These are phyloP conservation scores for Hecatera dysodea DNA, from an alignment of 2,888 invertebrate species.

Conservation along the genomic window DNA sequence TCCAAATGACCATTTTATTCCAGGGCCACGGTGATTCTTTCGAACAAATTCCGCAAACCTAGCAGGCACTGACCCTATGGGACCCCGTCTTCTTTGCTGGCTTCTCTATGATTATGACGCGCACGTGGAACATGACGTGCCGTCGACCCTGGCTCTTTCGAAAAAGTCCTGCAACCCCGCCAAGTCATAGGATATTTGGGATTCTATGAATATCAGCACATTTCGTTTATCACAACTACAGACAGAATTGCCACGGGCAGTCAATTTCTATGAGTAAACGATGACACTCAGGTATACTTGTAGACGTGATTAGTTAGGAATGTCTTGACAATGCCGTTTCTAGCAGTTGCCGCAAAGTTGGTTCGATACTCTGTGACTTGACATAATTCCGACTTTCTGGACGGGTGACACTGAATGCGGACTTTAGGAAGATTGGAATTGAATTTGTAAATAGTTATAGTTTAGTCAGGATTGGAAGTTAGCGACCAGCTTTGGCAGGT, in stretches of 20 bases:
- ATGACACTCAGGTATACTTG: neutral
- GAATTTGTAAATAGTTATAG: conserved; percentile 31
- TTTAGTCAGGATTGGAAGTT: neutral
- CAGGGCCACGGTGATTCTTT: too few relatives aligned
- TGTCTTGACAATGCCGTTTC: neutral
- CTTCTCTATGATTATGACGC: too few relatives aligned
- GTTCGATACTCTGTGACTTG: neutral
- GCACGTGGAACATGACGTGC: too few relatives aligned
- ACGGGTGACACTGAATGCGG: neutral
- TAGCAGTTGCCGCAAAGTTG: neutral
- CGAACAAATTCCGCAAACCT: too few relatives aligned
- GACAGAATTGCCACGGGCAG: neutral
- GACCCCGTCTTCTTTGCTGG: too few relatives aligned
- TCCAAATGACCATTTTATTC: too few relatives aligned
- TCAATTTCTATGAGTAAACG: neutral
- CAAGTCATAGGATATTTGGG: too few relatives aligned
- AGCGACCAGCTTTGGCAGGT: neutral
- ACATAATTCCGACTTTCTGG: conserved; percentile 23
- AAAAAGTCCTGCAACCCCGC: too few relatives aligned
- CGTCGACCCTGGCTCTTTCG: too few relatives aligned
- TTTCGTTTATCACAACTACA: neutral
- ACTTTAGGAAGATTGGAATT: conserved; percentile 16
- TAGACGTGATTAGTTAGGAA: neutral
- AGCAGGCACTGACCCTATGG: too few relatives aligned
- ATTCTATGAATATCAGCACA: neutral